Evolutionary conservation across 2,888 invertebrate genomes (phyloP), one percentile per base, ranked within the genome.

Genomic region (Lottia scabra): DNA sequence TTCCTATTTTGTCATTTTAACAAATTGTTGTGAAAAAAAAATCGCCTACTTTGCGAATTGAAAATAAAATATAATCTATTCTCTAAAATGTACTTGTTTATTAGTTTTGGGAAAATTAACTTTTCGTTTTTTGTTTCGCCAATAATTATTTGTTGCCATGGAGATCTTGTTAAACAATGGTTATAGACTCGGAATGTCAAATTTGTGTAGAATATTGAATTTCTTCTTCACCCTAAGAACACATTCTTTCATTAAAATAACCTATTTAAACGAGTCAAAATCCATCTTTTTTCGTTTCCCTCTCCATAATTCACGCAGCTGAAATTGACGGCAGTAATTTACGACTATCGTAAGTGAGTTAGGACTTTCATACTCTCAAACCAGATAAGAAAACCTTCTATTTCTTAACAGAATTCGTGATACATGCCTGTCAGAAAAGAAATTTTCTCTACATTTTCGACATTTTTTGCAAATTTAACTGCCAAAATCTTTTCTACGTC

Each of bases 191-290:
- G 19, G 19, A 56, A 23, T 56, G 56, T 56, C 56, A 56, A 56
- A 56, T 56, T 56, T 56, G 56, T 56, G 56, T 56, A 23, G 56
- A 56, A 56, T 56, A 56, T 56, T 56, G 56, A 56, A 56, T 56
- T 56, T 56, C 56, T 56, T 56, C 23, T 56, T 23, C 19, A 56
- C 56, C 23, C 56, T 56, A 23, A 23, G 38, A 23, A 56, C 56
- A 56, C 56, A 56, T 56, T 56, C 56, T 56, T 56, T 56, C 56
- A 56, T 56, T 56, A 56, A 56, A 56, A 56, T 56, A 56, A 56
- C 56, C 56, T 56, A 56, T 56, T 56, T 56, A 23, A 56, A 23
- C 19, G 56, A 23, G 23, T 56, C 19, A 56, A 56, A 56, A 23
- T 56, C 56, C 56, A 56, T 56, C 56, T 56, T 56, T 56, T 56